These are phyloP conservation scores for Aleiodes leptofemur DNA, from an alignment of 2,888 invertebrate species.

Conservation along the genomic window DNA sequence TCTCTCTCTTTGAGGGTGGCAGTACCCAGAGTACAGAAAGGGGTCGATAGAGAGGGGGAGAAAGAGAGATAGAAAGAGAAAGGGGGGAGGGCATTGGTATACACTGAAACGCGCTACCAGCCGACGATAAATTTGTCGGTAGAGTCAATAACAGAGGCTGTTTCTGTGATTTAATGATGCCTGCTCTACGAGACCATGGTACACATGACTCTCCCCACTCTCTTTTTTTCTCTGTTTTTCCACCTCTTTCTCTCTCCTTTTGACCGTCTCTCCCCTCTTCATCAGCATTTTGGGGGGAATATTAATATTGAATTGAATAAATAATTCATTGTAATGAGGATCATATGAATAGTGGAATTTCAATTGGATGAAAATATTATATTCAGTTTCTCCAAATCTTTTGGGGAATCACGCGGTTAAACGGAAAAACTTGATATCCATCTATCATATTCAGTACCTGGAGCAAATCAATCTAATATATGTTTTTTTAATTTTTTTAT, in stretches of 20 bases:
- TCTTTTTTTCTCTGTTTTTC: background rate
- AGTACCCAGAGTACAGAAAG: constrained; percentile 42
- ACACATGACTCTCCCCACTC: constrained; percentile 28
- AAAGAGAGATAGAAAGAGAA: constrained; percentile 52
- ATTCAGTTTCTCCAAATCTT: too few species aligned
- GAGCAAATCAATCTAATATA: too few species aligned
- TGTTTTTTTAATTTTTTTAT: too few species aligned
- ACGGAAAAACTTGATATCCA: too few species aligned
- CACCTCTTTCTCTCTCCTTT: constrained; percentile 5
- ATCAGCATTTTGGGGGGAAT: too few species aligned
- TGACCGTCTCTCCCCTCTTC: background rate
- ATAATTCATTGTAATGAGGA: too few species aligned
- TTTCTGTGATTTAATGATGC: constrained; percentile 74
- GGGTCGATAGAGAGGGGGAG: constrained; percentile 34
- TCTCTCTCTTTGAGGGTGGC: constrained; percentile 53
- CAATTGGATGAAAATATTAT: too few species aligned
- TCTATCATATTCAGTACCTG: too few species aligned
- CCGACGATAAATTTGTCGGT: constrained; percentile 74
- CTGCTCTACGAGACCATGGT: constrained; percentile 58
- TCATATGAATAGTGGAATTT: too few species aligned
- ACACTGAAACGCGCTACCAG: constrained; percentile 67
- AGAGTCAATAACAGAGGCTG: constrained; percentile 75
- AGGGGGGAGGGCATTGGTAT: constrained; percentile 55
- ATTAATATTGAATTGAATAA: too few species aligned
- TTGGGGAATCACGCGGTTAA: too few species aligned